Evolutionary conservation across 2,797 vertebrate genomes (phyloP).

Genomic region (Crotalus adamanteus): DNA sequence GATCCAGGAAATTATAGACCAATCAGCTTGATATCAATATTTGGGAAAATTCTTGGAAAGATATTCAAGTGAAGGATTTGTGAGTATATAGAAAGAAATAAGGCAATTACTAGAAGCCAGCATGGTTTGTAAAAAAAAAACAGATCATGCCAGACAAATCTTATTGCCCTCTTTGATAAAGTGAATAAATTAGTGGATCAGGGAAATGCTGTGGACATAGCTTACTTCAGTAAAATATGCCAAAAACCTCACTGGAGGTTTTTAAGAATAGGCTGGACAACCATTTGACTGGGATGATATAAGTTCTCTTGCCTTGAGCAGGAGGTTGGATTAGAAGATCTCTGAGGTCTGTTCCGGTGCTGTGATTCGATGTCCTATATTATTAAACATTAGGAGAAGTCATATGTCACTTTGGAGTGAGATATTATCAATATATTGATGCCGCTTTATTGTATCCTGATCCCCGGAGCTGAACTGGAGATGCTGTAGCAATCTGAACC

Average conservation of each 20-base stretch:
- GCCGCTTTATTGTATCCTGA: background rate
- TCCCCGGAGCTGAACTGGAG: background rate
- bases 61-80: background rate
- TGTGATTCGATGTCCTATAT: background rate
- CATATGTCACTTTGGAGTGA: background rate
- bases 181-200: background rate
- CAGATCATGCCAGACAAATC: background rate
- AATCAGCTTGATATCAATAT: background rate
- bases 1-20: background rate
- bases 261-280: background rate
- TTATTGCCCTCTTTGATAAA: background rate
- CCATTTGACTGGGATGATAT: background rate
- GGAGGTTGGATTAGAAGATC: background rate
- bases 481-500: background rate
- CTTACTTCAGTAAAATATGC: background rate
- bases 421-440: background rate
- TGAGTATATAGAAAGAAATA: background rate
- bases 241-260: background rate
- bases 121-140: background rate
- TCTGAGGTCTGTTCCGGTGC: background rate
- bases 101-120: background rate
- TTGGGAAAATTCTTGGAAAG: background rate
- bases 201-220: background rate
- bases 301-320: background rate
- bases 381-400: background rate